Percentiles rank a stretch among this genome's conserved stretches.
Evolutionary conservation across 2,797 vertebrate species (phyloP).

Genomic region (Ctenopoma kingsleyae): DNA sequence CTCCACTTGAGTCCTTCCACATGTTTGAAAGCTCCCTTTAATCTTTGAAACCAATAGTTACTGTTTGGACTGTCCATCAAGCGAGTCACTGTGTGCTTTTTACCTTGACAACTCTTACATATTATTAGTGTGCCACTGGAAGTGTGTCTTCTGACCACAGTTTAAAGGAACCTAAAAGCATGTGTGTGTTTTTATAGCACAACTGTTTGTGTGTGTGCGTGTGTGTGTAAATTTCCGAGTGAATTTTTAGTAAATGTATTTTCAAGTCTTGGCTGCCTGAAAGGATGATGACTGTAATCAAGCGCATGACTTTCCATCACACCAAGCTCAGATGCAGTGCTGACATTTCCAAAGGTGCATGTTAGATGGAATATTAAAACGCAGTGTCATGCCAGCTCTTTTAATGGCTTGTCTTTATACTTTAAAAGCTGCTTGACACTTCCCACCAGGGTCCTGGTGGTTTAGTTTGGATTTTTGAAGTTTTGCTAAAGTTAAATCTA

Average conservation of each 20-base stretch:
- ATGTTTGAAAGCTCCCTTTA: slow-evolving; percentile 26
- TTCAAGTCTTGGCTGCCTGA: slow-evolving; percentile 42
- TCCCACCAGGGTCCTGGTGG: slow-evolving; percentile 47
- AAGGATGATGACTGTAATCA: slow-evolving; percentile 77
- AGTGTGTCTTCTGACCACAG: not conserved
- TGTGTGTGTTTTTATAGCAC: not conserved
- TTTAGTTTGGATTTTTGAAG: slow-evolving; percentile 55
- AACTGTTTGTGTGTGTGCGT: not conserved
- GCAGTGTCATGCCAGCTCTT: slow-evolving; percentile 62
- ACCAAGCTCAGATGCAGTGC: slow-evolving; percentile 50
- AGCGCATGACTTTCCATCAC: slow-evolving; percentile 59
- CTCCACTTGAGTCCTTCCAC: not conserved
- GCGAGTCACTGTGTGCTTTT: slow-evolving; percentile 3
- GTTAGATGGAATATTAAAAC: slow-evolving; percentile 73
- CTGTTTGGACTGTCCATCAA: slow-evolving; percentile 16
- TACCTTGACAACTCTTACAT: not conserved
- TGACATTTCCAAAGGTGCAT: slow-evolving; percentile 74
- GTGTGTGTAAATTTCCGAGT: slow-evolving; percentile 24
- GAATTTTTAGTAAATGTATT: slow-evolving; percentile 54
- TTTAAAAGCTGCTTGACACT: slow-evolving; percentile 74
- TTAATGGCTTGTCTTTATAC: slow-evolving; percentile 73
- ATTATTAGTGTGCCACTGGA: not conserved
- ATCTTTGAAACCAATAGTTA: slow-evolving; percentile 30
- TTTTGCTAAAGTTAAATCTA: slow-evolving; percentile 51
- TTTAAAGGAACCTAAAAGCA: slow-evolving; percentile 15